A percentile compares a stretch with the other conserved stretches of the same genome.
These are phyloP conservation scores for Cryptoprocta ferox DNA, from an alignment of 2,797 vertebrate genomes.

Conservation along the genomic window DNA sequence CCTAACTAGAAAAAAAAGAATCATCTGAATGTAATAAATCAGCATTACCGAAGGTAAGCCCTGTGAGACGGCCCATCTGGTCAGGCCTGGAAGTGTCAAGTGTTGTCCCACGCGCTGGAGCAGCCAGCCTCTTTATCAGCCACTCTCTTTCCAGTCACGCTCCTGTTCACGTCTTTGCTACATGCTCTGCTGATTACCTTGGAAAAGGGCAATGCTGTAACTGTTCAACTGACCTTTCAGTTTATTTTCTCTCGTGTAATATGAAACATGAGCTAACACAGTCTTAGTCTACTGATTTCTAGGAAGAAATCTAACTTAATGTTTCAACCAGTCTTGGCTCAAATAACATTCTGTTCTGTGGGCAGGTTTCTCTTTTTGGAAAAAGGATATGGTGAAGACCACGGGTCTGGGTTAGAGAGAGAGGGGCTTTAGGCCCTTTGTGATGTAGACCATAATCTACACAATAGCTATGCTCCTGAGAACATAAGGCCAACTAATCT, in stretches of 20 bases:
- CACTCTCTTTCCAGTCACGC: conserved; percentile 87
- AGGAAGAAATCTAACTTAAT: conserved; percentile 83
- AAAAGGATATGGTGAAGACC: conserved; percentile 55
- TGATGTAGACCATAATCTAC: neutral
- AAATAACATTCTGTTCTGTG: conserved; percentile 57
- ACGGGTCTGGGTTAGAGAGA: neutral
- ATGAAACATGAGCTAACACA: conserved; percentile 89
- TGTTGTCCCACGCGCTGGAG: conserved; percentile 77
- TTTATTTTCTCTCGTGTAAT: conserved; percentile 93
- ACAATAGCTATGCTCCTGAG: neutral
- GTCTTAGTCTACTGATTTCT: conserved; percentile 84
- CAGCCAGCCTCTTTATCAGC: conserved; percentile 83
- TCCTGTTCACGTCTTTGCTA: conserved; percentile 87
- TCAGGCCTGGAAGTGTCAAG: conserved; percentile 29
- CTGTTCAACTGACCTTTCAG: conserved; percentile 91
- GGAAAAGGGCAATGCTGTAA: conserved; percentile 91
- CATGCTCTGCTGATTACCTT: conserved; percentile 91
- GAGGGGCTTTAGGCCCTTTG: neutral
- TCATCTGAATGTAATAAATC: conserved; percentile 85
- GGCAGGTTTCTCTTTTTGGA: conserved; percentile 62
- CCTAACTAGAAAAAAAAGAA: conserved; percentile 67
- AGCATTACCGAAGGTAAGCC: conserved; percentile 81
- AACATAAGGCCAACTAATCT: neutral
- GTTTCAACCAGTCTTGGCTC: conserved; percentile 78
- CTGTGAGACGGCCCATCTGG: conserved; percentile 60